A percentile compares a stretch with the other conserved stretches of the same genome.
phyloP scores from a whole-genome alignment of 2,888 invertebrate genomes.

The Metopia argyrocephala region DNA sequence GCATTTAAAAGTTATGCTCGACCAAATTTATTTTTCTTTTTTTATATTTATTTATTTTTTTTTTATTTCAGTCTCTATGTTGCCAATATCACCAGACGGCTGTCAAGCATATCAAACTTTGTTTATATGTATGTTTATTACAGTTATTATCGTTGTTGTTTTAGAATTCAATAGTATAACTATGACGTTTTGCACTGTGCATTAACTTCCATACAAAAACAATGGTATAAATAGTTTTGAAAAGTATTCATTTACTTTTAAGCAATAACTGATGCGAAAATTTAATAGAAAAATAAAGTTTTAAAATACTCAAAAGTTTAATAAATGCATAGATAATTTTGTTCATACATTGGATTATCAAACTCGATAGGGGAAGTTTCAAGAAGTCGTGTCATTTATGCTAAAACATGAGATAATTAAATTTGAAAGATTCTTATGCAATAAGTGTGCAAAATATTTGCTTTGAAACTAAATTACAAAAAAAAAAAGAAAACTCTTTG shows the following conservation, averaged over 20 bases:
- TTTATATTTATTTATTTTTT: conserved; percentile 7
- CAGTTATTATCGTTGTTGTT: neutral
- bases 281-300: neutral
- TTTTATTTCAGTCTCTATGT: too few species aligned
- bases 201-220: too few species aligned
- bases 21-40: neutral
- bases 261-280: neutral
- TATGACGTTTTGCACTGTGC: too few species aligned
- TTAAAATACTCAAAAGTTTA: neutral
- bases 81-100: conserved; percentile 37
- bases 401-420: neutral
- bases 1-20: neutral
- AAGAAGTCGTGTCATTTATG: neutral
- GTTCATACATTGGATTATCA: neutral
- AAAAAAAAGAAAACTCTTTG: neutral
- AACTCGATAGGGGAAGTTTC: neutral
- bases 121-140: conserved; percentile 6
- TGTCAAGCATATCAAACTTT: conserved; percentile 43
- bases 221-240: neutral
- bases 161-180: neutral
- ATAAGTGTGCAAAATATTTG: neutral
- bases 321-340: neutral
- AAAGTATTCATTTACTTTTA: neutral
- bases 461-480: neutral
- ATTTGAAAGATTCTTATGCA: neutral